Evolutionary conservation across 2,797 vertebrate species (phyloP).

Genomic region (Peromyscus aztecus): DNA sequence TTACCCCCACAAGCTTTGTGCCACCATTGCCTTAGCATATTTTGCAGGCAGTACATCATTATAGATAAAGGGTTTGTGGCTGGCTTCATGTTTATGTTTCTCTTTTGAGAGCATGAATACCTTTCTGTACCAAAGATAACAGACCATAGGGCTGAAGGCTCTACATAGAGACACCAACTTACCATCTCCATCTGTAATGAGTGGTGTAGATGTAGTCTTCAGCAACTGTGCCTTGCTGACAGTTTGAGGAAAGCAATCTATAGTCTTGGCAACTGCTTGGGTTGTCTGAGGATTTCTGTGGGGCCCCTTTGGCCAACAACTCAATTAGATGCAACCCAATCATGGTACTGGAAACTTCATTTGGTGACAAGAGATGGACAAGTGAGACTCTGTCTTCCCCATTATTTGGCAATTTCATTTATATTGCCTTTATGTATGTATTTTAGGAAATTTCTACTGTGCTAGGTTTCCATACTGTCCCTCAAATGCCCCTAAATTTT

Average conservation of each 20-base stretch:
- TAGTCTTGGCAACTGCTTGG: background rate
- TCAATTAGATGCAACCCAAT: background rate
- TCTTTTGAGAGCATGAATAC: background rate
- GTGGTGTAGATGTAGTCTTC: background rate
- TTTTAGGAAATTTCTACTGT: background rate
- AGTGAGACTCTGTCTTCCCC: background rate
- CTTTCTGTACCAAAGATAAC: background rate
- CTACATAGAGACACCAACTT: background rate
- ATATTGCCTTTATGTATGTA: background rate
- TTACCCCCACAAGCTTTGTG: background rate
- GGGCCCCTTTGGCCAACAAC: background rate
- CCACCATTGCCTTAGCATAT: background rate
- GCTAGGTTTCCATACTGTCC: background rate
- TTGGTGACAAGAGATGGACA: background rate
- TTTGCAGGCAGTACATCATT: background rate
- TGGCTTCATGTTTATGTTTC: background rate
- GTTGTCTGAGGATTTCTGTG: background rate
- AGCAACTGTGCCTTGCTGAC: background rate
- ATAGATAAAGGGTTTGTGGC: background rate
- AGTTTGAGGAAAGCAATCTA: background rate
- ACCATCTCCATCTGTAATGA: background rate
- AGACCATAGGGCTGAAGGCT: background rate
- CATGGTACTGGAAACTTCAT: too few species aligned
- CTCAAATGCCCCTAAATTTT: background rate
- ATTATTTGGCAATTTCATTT: background rate